Conservation (phyloP, 2,113 vertebrate genomes). For the Atractosteus spatula region DNA sequence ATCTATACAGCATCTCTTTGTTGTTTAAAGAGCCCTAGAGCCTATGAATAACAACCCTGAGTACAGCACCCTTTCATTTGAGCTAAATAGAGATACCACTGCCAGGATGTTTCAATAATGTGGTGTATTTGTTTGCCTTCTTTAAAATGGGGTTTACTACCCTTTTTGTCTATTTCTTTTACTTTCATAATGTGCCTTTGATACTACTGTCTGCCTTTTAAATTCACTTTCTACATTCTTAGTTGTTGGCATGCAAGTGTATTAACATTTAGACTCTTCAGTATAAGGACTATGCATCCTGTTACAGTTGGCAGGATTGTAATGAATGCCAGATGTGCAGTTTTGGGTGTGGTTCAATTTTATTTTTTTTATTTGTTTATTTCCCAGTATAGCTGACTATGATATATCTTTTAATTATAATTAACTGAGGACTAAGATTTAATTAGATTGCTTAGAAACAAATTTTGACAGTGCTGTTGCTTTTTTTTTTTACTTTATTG, state of each 20-base stretch:
- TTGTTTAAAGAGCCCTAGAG: neutral
- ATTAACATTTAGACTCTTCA: too few species aligned
- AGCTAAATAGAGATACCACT: neutral
- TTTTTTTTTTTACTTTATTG: neutral
- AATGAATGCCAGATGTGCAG: neutral
- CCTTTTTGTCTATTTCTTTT: too few species aligned
- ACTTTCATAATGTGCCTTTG: too few species aligned
- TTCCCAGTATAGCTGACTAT: neutral
- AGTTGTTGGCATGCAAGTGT: too few species aligned
- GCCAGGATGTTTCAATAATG: too few species aligned
- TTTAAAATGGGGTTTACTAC: too few species aligned
- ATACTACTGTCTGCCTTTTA: too few species aligned
- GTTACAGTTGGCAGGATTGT: neutral
- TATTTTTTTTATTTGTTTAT: neutral
- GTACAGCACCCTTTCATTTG: neutral
- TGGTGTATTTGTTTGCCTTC: too few species aligned
- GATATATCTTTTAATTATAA: neutral
- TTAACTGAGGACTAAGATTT: neutral
- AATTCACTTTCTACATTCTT: too few species aligned
- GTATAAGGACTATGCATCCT: neutral
- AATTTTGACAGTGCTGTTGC: neutral
- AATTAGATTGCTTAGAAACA: neutral
- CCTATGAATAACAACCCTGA: neutral
- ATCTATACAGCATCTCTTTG: neutral
- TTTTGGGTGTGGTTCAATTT: neutral